phyloP scores from a whole-genome alignment of 2,797 vertebrate genomes.

The Tangara arthus region DNA sequence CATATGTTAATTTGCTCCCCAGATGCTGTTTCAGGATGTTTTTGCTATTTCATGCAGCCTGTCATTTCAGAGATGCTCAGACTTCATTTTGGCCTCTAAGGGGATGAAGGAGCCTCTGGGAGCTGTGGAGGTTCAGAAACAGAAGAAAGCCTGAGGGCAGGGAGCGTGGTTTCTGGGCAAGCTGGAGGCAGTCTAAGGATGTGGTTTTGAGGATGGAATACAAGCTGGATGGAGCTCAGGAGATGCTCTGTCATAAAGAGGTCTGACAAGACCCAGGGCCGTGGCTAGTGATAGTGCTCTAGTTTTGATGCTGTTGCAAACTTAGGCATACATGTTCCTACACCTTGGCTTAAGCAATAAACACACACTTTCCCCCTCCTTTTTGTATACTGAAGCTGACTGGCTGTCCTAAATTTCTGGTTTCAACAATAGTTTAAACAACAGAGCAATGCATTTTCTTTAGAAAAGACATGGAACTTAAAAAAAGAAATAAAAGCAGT shows the following conservation, averaged over 20 bases:
- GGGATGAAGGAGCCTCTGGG: neutral
- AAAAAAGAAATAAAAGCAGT: neutral
- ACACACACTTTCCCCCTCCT: accelerated
- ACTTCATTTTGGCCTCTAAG: constrained; percentile 8
- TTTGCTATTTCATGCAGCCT: neutral
- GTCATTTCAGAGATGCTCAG: constrained; percentile 16
- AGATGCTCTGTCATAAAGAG: neutral
- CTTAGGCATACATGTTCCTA: neutral
- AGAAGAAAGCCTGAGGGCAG: neutral
- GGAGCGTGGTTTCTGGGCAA: neutral
- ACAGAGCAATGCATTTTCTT: neutral
- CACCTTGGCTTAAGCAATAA: neutral
- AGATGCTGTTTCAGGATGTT: neutral
- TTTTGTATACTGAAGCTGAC: neutral
- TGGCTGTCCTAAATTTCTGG: neutral
- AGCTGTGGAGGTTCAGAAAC: neutral
- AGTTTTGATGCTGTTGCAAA: neutral
- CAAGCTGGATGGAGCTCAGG: neutral
- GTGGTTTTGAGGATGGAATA: constrained; percentile 19
- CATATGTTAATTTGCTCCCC: neutral
- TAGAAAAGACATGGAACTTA: neutral
- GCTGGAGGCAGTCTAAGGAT: constrained; percentile 7
- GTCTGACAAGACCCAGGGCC: neutral
- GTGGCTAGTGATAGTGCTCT: neutral
- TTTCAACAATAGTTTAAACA: neutral